phyloP scores from a whole-genome alignment of 2,888 invertebrate species.

The Priocnemis perturbator region DNA sequence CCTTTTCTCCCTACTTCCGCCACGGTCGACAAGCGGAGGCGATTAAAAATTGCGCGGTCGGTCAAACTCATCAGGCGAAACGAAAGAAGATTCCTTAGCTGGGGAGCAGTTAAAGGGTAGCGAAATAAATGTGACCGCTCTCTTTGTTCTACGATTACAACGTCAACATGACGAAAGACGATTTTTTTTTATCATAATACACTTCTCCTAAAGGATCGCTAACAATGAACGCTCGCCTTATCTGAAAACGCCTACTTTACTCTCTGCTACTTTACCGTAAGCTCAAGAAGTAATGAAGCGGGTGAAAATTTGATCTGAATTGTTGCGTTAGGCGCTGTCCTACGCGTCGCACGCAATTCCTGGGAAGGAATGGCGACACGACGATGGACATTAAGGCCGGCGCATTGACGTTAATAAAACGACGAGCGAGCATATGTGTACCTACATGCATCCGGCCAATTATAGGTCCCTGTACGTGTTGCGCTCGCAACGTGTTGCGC shows the following conservation, averaged over 20 bases:
- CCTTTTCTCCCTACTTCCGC: too few species aligned
- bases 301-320: neutral
- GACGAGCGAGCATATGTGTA: constrained; percentile 25
- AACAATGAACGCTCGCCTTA: too few species aligned
- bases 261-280: too few species aligned
- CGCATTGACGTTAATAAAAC: constrained; percentile 41
- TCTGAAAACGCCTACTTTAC: too few species aligned
- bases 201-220: too few species aligned
- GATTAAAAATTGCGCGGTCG: constrained; percentile 52
- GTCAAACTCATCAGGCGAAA: constrained; percentile 28
- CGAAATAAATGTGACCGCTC: constrained; percentile 10
- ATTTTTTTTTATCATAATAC: too few species aligned
- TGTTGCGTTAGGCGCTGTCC: too few species aligned
- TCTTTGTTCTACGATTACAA: too few species aligned
- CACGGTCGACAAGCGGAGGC: constrained; percentile 24
- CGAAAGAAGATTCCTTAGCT: constrained; percentile 33
- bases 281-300: neutral
- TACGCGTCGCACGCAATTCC: too few species aligned
- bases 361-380: too few species aligned
- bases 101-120: constrained; percentile 20
- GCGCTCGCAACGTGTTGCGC: constrained; percentile 48
- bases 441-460: constrained; percentile 45
- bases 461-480: constrained; percentile 33
- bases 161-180: too few species aligned
- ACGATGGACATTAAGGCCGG: too few species aligned